phyloP scores from a whole-genome alignment of 2,888 invertebrate genomes.

The Blomia tropicalis region DNA sequence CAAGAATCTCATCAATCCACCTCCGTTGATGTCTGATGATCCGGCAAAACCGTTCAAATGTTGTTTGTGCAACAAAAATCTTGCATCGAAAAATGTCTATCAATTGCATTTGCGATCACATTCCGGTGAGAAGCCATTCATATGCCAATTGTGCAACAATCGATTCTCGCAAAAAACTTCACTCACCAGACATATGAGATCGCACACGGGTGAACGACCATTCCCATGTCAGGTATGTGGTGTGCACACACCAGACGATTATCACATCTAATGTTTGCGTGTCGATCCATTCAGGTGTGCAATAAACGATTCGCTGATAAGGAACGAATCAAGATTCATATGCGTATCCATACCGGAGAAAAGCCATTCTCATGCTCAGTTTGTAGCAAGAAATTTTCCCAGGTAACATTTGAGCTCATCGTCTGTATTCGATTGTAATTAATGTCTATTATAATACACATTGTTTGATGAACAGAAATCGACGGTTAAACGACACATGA shows the following conservation, averaged over 20 bases:
- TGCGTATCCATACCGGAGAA: constrained; percentile 32
- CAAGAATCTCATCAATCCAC: constrained; percentile 23
- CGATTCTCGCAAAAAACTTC: constrained; percentile 61
- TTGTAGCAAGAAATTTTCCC: constrained; percentile 31
- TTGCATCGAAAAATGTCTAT: constrained; percentile 31
- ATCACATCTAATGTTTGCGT: background rate
- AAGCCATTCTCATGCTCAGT: constrained; percentile 31
- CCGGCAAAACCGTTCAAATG: constrained; percentile 30
- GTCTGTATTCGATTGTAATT: background rate
- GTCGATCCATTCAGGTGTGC: constrained; percentile 22
- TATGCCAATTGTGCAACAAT: constrained; percentile 54
- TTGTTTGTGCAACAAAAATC: constrained; percentile 30
- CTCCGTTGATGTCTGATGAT: constrained; percentile 29
- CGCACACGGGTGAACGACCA: constrained; percentile 35
- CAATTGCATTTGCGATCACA: constrained; percentile 49
- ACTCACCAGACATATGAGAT: constrained; percentile 51
- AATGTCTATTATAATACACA: background rate
- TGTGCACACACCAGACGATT: background rate
- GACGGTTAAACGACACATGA: constrained; percentile 34
- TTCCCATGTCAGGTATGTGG: constrained; percentile 30
- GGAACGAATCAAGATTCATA: constrained; percentile 31
- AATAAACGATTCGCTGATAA: constrained; percentile 31
- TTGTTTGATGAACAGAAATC: constrained; percentile 28
- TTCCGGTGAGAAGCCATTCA: constrained; percentile 52
- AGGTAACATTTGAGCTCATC: constrained; percentile 20